phyloP scores from a whole-genome alignment of 2,888 invertebrate species.

The Hermodice carunculata region DNA sequence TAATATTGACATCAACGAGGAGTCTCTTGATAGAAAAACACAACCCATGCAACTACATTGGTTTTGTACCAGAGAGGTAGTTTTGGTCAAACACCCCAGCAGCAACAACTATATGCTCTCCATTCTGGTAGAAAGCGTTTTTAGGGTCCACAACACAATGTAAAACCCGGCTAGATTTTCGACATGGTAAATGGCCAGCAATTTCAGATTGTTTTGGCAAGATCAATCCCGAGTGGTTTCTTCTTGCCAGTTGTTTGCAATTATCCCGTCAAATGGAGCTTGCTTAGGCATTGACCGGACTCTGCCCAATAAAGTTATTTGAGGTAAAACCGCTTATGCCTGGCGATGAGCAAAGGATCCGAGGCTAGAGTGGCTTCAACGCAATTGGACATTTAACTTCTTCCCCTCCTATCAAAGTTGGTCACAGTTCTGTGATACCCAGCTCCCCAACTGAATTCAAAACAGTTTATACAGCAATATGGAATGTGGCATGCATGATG shows the following conservation, averaged over 20 bases:
- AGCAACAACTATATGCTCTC: too few relatives aligned
- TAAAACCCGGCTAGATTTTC: too few relatives aligned
- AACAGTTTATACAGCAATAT: neutral
- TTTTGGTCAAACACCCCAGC: too few relatives aligned
- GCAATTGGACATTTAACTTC: neutral
- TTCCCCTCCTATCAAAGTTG: neutral
- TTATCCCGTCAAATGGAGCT: neutral
- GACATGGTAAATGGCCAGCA: too few relatives aligned
- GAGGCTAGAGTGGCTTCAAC: neutral
- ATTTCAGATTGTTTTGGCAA: too few relatives aligned
- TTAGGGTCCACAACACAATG: too few relatives aligned
- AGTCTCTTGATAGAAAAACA: neutral
- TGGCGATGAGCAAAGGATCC: neutral
- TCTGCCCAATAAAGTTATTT: neutral
- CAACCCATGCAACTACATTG: too few relatives aligned
- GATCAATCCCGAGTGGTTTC: too few relatives aligned
- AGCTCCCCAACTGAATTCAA: neutral
- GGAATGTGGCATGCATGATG: neutral
- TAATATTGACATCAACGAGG: conserved; percentile 4
- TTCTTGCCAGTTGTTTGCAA: too few relatives aligned
- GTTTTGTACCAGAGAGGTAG: too few relatives aligned
- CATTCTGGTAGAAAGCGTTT: too few relatives aligned
- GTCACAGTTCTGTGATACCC: neutral
- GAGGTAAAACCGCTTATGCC: neutral
- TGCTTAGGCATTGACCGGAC: neutral